Evolutionary conservation across 35 echinoderm and acorn worm genomes (phyloP).

Genomic region (Acanthaster planci): DNA sequence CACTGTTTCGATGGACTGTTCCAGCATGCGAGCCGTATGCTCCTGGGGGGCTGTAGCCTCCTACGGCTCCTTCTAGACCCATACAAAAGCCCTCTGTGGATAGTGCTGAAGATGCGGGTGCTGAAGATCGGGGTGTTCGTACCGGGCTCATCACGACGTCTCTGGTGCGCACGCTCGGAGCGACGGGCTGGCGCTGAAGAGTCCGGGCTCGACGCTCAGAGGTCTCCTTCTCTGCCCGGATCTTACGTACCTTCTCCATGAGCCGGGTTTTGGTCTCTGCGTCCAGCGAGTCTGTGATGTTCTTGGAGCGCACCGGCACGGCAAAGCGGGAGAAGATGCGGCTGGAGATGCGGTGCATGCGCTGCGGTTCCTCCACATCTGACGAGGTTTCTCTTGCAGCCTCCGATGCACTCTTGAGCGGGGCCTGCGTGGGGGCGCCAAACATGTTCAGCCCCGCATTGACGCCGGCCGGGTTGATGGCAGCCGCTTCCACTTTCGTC

Average conservation of each 20-base stretch:
- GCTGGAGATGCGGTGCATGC: slow-evolving; percentile 72
- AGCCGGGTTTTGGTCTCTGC: slow-evolving; percentile 70
- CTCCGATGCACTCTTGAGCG: neutral
- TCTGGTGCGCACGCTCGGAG: neutral
- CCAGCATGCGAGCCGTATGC: neutral
- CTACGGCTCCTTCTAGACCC: neutral
- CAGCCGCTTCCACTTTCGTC: slow-evolving; percentile 40
- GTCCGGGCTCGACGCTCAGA: neutral
- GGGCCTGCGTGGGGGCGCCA: neutral
- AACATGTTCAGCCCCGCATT: slow-evolving; percentile 27
- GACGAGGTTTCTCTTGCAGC: slow-evolving; percentile 33
- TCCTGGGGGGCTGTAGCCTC: slow-evolving; percentile 14
- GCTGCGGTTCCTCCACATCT: slow-evolving; percentile 42
- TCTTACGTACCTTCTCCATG: slow-evolving; percentile 70
- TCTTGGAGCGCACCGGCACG: slow-evolving; percentile 58
- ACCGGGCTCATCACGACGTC: slow-evolving; percentile 8
- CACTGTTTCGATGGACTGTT: neutral
- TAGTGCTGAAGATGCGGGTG: neutral
- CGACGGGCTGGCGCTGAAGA: neutral
- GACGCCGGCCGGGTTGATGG: slow-evolving; percentile 12
- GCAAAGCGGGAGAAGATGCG: slow-evolving; percentile 74
- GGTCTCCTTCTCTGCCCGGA: slow-evolving; percentile 59
- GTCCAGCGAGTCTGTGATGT: slow-evolving; percentile 61
- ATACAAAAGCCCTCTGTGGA: neutral
- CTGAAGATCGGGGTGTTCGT: neutral